A percentile compares a stretch with the other conserved stretches of the same genome.
phyloP scores from a whole-genome alignment of 2,797 vertebrate species.

The Falco cherrug region DNA sequence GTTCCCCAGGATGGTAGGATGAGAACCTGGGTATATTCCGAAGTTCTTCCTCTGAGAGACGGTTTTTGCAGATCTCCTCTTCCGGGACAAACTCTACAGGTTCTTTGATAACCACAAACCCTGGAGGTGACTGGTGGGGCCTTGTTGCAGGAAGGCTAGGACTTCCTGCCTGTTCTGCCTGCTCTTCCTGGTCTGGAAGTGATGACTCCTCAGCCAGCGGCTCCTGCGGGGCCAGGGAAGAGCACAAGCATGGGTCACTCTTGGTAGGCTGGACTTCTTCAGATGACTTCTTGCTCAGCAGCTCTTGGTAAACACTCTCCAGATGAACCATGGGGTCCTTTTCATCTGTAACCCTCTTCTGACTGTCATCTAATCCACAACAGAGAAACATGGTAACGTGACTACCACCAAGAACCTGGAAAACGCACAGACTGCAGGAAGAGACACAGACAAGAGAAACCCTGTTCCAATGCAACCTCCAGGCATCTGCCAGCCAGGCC shows the following conservation, averaged over 20 bases:
- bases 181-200: slow-evolving; percentile 49
- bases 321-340: slow-evolving; percentile 79
- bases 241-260: slow-evolving; percentile 37
- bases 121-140: slow-evolving; percentile 51
- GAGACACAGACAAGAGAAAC: not conserved
- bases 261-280: slow-evolving; percentile 55
- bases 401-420: slow-evolving; percentile 32
- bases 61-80: slow-evolving; percentile 85
- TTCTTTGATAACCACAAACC: slow-evolving; percentile 79
- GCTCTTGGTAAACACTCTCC: slow-evolving; percentile 85
- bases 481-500: not conserved
- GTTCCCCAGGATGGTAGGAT: slow-evolving; percentile 86
- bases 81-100: slow-evolving; percentile 81
- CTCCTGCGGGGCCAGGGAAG: not conserved
- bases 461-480: not conserved
- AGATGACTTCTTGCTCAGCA: slow-evolving; percentile 74
- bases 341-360: slow-evolving; percentile 54
- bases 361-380: slow-evolving; percentile 81
- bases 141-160: slow-evolving; percentile 71
- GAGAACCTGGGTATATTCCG: slow-evolving; percentile 84
- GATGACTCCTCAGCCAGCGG: slow-evolving; percentile 1
- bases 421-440: not conserved
- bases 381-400: slow-evolving; percentile 12
- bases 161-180: slow-evolving; percentile 31
- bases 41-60: slow-evolving; percentile 85